Evolutionary conservation across 2,888 invertebrate species (phyloP), one percentile per base, ranked within the genome.

Genomic region (Gryllus longicercus): DNA sequence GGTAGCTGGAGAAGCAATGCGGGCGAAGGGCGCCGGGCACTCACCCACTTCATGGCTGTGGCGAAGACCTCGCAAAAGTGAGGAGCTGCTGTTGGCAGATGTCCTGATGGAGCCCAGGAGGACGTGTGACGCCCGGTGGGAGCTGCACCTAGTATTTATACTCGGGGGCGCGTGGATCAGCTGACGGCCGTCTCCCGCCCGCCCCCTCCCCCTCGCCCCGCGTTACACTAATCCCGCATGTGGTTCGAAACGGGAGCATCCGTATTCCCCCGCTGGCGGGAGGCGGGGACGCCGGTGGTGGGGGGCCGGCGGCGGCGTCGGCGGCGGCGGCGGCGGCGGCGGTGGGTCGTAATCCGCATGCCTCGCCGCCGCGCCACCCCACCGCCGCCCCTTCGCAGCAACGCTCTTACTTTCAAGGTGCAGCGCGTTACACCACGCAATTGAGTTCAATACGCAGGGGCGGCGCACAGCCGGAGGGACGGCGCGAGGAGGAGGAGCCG

Each of bases 161-260:
- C 63, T 63, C n/a, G 63, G 14, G 63, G 14, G 16, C 63, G n/a
- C 16, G 63, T 38, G 63, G 63, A 63, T 63, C 63, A n/a, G 63
- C 63, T 63, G 16, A 18, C 16, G 16, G 63, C 63, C 63, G 4
- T n/a, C 63, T 63, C 63, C 16, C 63, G n/a, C 16, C n/a, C 51
- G 16, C 51, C 16, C 51, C 16, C 51, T 51, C 21, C 21, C 21
- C 63, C 14, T 16, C 63, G 12, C 63, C 63, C 16, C 10, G 14
- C n/a, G 63, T 63, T 63, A 63, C 63, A 63, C 63, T 63, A 63
- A 63, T 63, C 63, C 63, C 14, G 63, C 63, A 63, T 63, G 63
- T 63, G 63, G 63, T 8, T 63, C 16, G 63, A 63, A 63, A 63
- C 63, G 63, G 63, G 63, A 63, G 63, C 63, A 63, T 63, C 63